Conservation (phyloP, 2,113 vertebrate genomes). For the Poeciliopsis turrubarensis region DNA sequence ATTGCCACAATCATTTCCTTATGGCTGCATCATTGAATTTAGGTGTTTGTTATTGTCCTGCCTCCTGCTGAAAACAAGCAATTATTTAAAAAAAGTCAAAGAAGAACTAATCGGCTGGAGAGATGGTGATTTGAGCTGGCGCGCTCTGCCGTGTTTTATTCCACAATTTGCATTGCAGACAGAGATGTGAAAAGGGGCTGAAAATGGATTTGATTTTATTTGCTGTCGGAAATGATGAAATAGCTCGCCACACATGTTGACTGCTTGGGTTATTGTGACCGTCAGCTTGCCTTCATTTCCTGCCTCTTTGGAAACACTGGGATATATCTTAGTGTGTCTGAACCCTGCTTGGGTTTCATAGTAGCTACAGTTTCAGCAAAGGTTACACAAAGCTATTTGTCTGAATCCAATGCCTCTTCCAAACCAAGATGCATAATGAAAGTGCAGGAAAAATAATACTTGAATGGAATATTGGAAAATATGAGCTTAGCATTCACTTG, state of each 20-base stretch:
- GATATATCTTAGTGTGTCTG: conserved; percentile 21
- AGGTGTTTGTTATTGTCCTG: conserved; percentile 39
- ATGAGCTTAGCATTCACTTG: background rate
- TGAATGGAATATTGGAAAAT: background rate
- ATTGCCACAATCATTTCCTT: conserved; percentile 50
- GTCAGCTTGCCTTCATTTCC: conserved; percentile 30
- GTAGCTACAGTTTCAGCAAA: conserved; percentile 16
- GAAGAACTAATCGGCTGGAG: conserved; percentile 13
- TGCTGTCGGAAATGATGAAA: conserved; percentile 50
- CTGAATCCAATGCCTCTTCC: background rate
- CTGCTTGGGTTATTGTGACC: conserved; percentile 31
- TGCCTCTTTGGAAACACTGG: conserved; percentile 15
- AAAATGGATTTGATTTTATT: conserved; percentile 61
- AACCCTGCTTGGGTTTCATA: conserved; percentile 28
- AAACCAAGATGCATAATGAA: conserved; percentile 2
- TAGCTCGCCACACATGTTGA: conserved; percentile 31
- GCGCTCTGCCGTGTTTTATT: conserved; percentile 42
- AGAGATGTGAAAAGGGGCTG: conserved; percentile 32
- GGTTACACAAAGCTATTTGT: background rate
- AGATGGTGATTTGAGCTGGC: conserved; percentile 41
- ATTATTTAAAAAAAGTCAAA: conserved; percentile 28
- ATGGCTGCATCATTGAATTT: conserved; percentile 47
- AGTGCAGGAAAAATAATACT: background rate
- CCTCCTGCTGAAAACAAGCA: conserved; percentile 33
- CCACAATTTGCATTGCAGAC: conserved; percentile 46